Evolutionary conservation across 2,113 vertebrate genomes (phyloP), one percentile per base, ranked within the genome.

Genomic region (Lophotis ruficrista): DNA sequence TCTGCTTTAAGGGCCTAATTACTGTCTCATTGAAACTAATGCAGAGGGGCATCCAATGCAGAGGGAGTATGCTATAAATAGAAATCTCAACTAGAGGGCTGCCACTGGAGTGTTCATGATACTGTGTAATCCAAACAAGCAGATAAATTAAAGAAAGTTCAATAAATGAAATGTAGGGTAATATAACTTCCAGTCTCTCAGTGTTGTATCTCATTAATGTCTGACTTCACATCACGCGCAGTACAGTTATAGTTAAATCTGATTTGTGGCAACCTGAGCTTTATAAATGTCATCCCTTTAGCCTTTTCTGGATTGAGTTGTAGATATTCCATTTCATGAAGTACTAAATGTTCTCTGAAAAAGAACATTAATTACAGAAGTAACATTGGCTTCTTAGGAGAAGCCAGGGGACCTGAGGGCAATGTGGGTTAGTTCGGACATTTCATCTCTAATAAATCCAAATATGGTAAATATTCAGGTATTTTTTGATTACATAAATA

Each of bases 251-350:
- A 94, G 84, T 28, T 81, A 84, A 83, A 92, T 90, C 76, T 91
- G 92, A 90, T 83, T 89, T 89, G 89, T 90, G 87, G 91, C 58
- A 91, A 90, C 8, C n/a, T 61, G 47, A 72, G 93, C 71, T 97
- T 88, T 90, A 78, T 78, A 94, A 92, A 93, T 83, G 48, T 54
- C 57, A 54, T 62, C 66, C 84, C 69, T 95, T 95, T 50, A 95
- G 54, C 58, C 70, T 66, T 51, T 89, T 65, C 58, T 83, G 75
- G 53, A 56, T 61, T 14, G 27, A 89, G 77, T 13, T 93, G 88
- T 66, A 87, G 43, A 45, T 30, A 56, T 27, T 71, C n/a, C 62
- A 51, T 87, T 60, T 93, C 41, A 18, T 50, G 62, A 81, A 81
- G 33, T 47, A 83, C 82, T 64, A 60, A 85, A 66, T 64, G 78